Evolutionary conservation across 2,888 invertebrate species (phyloP).

Genomic region (Hymenopus coronatus): DNA sequence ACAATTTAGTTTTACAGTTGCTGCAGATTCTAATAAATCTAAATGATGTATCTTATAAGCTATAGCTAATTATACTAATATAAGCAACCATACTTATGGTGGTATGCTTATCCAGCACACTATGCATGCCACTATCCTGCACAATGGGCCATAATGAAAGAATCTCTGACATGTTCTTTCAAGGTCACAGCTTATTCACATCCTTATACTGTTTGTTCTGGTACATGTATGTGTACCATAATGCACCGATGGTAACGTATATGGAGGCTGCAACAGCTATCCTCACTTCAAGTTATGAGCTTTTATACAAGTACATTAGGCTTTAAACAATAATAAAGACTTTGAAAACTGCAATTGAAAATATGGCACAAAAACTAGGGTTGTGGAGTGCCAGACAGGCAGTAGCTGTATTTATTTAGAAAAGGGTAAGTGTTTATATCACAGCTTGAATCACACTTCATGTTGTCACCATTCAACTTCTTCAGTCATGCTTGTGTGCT

Average conservation of each 20-base stretch:
- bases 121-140: background rate
- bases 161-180: background rate
- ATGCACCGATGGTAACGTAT: background rate
- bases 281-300: background rate
- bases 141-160: background rate
- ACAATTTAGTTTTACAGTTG: background rate
- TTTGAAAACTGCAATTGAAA: slow-evolving; percentile 19
- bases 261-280: background rate
- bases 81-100: no score
- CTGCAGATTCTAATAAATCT: background rate
- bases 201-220: background rate
- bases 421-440: background rate
- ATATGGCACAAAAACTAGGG: slow-evolving; percentile 17
- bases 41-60: no score
- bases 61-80: no score
- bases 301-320: background rate
- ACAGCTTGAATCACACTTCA: background rate
- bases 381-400: background rate
- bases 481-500: background rate
- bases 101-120: background rate
- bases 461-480: background rate
- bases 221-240: background rate
- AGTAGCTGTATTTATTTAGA: background rate
- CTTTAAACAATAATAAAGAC: background rate
- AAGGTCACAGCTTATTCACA: background rate